Percentiles rank a stretch among this genome's conserved stretches.
phyloP scores from a whole-genome alignment of 2,797 vertebrate genomes.

The Manis crassicaudata region DNA sequence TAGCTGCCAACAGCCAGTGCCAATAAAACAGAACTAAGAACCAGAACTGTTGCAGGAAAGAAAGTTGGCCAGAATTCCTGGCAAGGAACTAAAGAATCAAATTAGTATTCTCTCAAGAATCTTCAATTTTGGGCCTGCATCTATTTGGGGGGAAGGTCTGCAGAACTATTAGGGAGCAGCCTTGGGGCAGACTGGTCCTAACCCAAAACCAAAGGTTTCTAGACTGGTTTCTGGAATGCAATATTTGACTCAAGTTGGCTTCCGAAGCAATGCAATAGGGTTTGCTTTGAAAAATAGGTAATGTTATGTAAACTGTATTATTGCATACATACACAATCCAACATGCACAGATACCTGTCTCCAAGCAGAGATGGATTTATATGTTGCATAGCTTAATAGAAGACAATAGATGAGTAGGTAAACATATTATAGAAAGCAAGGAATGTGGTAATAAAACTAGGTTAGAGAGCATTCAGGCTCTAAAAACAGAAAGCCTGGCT shows the following conservation, averaged over 20 bases:
- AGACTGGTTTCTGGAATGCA: slow-evolving; percentile 57
- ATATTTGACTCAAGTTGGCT: slow-evolving; percentile 16
- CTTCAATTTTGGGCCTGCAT: slow-evolving; percentile 39
- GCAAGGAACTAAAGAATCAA: slow-evolving; percentile 53
- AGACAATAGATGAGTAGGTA: neutral
- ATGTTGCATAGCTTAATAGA: neutral
- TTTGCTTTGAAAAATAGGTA: slow-evolving; percentile 56
- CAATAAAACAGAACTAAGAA: slow-evolving; percentile 50
- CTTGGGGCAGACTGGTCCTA: neutral
- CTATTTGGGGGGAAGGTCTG: neutral
- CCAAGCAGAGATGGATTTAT: neutral
- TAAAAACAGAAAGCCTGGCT: slow-evolving; percentile 18
- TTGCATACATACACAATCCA: neutral
- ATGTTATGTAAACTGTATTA: slow-evolving; percentile 32
- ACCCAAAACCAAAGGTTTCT: slow-evolving; percentile 30
- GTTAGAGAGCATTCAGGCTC: neutral
- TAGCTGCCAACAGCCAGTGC: neutral
- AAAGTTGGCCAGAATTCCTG: slow-evolving; percentile 61
- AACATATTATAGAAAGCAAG: neutral
- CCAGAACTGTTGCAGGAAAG: slow-evolving; percentile 3
- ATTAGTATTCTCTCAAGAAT: slow-evolving; percentile 65
- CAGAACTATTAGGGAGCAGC: neutral
- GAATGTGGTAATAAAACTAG: neutral
- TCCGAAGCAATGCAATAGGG: neutral
- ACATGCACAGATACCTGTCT: neutral